Evolutionary conservation across 1,140 invertebrate species (phyloP).

Genomic region (Ridgeia piscesae): DNA sequence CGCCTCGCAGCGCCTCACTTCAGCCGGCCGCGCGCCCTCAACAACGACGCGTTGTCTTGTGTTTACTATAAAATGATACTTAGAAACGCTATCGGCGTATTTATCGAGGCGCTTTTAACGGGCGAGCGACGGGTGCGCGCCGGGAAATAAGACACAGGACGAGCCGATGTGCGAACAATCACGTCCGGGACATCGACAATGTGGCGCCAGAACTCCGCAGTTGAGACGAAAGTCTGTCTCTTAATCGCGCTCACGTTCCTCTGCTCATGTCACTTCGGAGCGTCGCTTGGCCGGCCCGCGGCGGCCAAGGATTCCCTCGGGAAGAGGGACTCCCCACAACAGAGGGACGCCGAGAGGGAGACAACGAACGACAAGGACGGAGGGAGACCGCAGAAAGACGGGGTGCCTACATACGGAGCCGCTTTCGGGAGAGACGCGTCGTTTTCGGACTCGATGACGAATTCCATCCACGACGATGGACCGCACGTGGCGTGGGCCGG

Average conservation of each 20-base stretch:
- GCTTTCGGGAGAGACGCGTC: background rate
- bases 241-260: background rate
- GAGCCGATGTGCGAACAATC: background rate
- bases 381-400: background rate
- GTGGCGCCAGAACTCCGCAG: background rate
- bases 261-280: background rate
- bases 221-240: background rate
- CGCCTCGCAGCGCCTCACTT: background rate
- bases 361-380: background rate
- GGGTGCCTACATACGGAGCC: background rate
- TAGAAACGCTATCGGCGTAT: background rate
- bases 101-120: background rate
- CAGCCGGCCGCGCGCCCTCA: background rate
- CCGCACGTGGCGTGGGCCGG: background rate
- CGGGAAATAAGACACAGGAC: background rate
- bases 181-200: background rate
- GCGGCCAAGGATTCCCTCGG: background rate
- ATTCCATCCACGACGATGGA: background rate
- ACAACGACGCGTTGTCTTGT: background rate
- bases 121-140: background rate
- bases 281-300: background rate
- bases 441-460: background rate
- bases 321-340: background rate
- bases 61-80: constrained; percentile 1
- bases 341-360: background rate